Base-by-base conservation (phyloP, 1,140 invertebrate genomes). In the Ganaspis sp. region DNA sequence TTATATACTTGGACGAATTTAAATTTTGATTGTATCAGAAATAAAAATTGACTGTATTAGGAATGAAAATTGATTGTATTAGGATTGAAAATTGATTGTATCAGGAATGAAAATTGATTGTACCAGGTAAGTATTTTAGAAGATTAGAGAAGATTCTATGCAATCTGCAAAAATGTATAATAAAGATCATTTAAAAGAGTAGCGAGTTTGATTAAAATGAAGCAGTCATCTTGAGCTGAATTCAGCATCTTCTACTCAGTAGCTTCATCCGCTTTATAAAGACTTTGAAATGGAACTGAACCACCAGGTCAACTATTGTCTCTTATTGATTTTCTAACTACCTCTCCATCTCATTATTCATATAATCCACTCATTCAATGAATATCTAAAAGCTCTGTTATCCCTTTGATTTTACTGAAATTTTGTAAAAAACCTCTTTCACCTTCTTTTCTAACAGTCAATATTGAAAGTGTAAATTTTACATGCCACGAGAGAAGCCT, bases 241-340 rank as follows among this genome's bases (percentile, higher is more conserved):
- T 64, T 34, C 58, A 54, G 40, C 72, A n/a, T 75, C 64, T 70
- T 11, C 49, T 70, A 49, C 49, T 73, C 40, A 23, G 15, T 49
- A 72, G 54, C 72, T 76, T 76, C 38, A 77, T 76, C 72, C 54
- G n/a, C 69, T 64, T 69, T 81, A 76, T 72, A 75, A 75, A 81
- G 73, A 45, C 49, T 58, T 40, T 21, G 72, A 77, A 74, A 77
- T 79, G 70, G 73, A 77, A 82, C 75, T 69, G 70, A 77, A 79
- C 75, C 53, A 72, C 71, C 72, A 75, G 78, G 78, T 80, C 78
- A 80, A 76, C 81, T 76, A 82, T 82, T 82, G 81, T 82, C 76
- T 80, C 74, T 75, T 80, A 82, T 82, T 76, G 81, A 82, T 82
- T 80, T 82, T 80, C 81, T 69, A 74, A 80, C 73, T 73, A 42